Evolutionary conservation across 2,888 invertebrate species (phyloP).

Genomic region (Melieria omissa): DNA sequence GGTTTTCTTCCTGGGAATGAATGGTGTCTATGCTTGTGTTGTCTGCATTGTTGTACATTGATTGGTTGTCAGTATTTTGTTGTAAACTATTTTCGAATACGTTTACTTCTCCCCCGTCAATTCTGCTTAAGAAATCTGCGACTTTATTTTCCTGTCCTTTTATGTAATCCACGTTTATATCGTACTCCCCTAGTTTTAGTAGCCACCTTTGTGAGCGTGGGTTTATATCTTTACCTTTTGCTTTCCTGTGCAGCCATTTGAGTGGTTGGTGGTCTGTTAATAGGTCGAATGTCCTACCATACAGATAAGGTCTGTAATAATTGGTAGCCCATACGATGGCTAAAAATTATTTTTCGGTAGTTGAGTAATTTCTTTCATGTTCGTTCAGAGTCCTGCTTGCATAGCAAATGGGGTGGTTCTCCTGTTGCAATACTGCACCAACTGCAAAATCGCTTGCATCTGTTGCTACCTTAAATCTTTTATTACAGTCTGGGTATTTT

Average conservation of each 20-base stretch:
- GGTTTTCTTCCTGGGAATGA: constrained; percentile 8
- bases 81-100: too few species aligned
- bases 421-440: constrained; percentile 43
- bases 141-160: constrained; percentile 21
- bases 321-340: constrained; percentile 39
- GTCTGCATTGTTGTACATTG: too few species aligned
- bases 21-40: background rate
- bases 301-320: constrained; percentile 38
- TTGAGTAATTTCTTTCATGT: constrained; percentile 43
- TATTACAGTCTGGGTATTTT: constrained; percentile 9
- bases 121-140: constrained; percentile 28
- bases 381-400: constrained; percentile 42
- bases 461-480: constrained; percentile 21
- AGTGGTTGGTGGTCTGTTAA: constrained; percentile 39
- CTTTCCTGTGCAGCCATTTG: constrained; percentile 22
- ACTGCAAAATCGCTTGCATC: constrained; percentile 42
- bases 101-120: background rate
- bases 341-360: constrained; percentile 41
- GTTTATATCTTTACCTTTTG: constrained; percentile 12
- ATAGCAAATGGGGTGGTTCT: constrained; percentile 42
- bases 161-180: constrained; percentile 10
- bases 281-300: constrained; percentile 37
- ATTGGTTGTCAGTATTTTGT: too few species aligned
- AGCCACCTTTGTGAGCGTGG: constrained; percentile 12
- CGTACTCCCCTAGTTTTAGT: constrained; percentile 5